Evolutionary conservation across 2,113 vertebrate genomes (phyloP), one percentile per base, ranked within the genome.

Genomic region (Myotis yumanensis): DNA sequence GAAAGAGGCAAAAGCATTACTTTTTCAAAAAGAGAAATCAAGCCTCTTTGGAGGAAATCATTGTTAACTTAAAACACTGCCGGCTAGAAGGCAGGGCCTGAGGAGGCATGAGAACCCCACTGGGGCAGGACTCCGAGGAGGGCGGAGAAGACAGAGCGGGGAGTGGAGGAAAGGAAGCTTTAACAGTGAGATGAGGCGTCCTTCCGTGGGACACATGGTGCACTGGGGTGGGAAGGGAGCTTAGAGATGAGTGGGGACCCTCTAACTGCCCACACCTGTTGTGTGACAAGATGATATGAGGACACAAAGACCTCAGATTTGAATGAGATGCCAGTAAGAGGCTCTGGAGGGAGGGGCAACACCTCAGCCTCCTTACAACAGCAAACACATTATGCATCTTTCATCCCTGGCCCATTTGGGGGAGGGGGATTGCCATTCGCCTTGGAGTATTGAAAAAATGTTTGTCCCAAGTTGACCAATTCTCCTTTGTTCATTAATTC

Each of bases 1-100:
- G 48, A 48, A 86, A 89, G 51, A 73, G 59, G 64, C 69, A 76
- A 95, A 94, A 69, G 20, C 40, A 54, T 30, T 57, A 48, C 43
- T 91, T 77, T 79, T 62, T 25, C 4, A 25, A 54, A 64, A 86
- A 88, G n/a, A 37, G 88, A 71, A 11, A 51, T 52, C 35, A 66
- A 57, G 40, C 12, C 43, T 95, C 71, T 79, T 40, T 6, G 30
- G 46, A 35, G 48, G 51, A 80, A 18, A 76, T 86, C 84, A 62
- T 86, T 10, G 0, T 89, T 71, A 64, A 54, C n/a, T 16, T 71
- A 57, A 48, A 75, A 89, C 16, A 10, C 35, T 10, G 32, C n/a
- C 37, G n/a, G 37, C 17, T 18, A 4, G 28, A 9, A 25, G n/a
- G 10, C 20, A 88, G 30, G 43, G 35, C 57, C 46, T 40, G 2